Evolutionary conservation across 2,888 invertebrate genomes (phyloP).

Genomic region (Mesorhabditis sp.): DNA sequence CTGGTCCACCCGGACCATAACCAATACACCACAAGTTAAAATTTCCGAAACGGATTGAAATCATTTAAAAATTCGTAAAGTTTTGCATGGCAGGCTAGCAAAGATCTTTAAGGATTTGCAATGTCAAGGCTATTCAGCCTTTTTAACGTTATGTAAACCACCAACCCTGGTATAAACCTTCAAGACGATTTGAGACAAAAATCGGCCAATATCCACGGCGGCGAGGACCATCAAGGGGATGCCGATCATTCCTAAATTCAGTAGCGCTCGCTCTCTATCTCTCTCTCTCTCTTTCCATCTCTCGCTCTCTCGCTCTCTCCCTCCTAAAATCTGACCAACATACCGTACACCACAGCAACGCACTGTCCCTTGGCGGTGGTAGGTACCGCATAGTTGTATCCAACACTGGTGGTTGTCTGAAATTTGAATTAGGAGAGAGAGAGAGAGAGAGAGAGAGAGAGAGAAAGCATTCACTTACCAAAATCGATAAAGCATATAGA

Average conservation of each 20-base stretch:
- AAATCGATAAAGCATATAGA: constrained; percentile 55
- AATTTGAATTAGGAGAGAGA: constrained; percentile 7
- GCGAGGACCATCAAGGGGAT: constrained; percentile 56
- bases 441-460: background rate
- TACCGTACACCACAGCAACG: constrained; percentile 52
- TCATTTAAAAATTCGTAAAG: too few relatives aligned
- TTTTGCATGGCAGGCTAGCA: too few relatives aligned
- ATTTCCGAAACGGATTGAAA: too few relatives aligned
- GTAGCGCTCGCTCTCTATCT: too few relatives aligned
- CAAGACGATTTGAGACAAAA: constrained; percentile 53
- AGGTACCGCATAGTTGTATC: constrained; percentile 52
- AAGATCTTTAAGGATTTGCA: too few relatives aligned
- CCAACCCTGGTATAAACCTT: constrained; percentile 44
- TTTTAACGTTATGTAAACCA: constrained; percentile 11
- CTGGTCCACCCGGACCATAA: too few relatives aligned
- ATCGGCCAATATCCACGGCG: constrained; percentile 57
- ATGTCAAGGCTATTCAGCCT: background rate
- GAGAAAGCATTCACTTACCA: constrained; percentile 30
- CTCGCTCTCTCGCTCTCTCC: too few relatives aligned
- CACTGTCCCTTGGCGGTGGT: constrained; percentile 49
- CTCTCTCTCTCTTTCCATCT: too few relatives aligned
- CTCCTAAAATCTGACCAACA: constrained; percentile 11
- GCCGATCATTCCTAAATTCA: constrained; percentile 28
- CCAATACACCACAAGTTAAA: too few relatives aligned
- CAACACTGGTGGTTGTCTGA: constrained; percentile 45